These are phyloP conservation scores for Panagrolaimus sp. DNA, from an alignment of 1,140 invertebrate species.

Conservation along the genomic window DNA sequence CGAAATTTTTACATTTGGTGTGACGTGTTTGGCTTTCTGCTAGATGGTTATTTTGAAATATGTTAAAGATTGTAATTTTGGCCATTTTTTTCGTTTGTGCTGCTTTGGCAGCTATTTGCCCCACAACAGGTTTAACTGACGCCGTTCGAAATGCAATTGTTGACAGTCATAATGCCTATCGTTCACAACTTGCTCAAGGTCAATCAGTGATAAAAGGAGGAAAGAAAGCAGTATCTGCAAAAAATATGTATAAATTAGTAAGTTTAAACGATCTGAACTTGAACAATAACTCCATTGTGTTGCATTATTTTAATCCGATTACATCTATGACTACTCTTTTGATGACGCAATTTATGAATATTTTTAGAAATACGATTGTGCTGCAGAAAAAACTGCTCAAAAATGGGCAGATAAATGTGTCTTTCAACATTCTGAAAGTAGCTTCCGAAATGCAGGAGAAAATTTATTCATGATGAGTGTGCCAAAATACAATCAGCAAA, in stretches of 20 bases:
- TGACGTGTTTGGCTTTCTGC: too few species aligned
- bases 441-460: not conserved
- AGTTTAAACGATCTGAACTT: too few species aligned
- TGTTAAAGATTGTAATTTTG: too few species aligned
- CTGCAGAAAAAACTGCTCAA: not conserved
- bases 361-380: constrained; percentile 9
- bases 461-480: not conserved
- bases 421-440: not conserved
- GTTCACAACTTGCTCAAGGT: not conserved
- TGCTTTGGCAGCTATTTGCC: too few species aligned
- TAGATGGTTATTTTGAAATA: too few species aligned
- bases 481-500: not conserved
- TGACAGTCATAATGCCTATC: not conserved
- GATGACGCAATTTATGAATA: not conserved
- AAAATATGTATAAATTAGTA: constrained; percentile 1
- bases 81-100: too few species aligned
- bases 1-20: too few species aligned
- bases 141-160: not conserved
- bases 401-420: constrained; percentile 5
- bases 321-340: too few species aligned
- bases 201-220: not conserved
- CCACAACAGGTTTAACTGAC: not conserved
- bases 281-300: too few species aligned
- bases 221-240: not conserved
- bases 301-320: too few species aligned